phyloP scores from a whole-genome alignment of 2,113 vertebrate species.

The Hemibagrus wyckioides region DNA sequence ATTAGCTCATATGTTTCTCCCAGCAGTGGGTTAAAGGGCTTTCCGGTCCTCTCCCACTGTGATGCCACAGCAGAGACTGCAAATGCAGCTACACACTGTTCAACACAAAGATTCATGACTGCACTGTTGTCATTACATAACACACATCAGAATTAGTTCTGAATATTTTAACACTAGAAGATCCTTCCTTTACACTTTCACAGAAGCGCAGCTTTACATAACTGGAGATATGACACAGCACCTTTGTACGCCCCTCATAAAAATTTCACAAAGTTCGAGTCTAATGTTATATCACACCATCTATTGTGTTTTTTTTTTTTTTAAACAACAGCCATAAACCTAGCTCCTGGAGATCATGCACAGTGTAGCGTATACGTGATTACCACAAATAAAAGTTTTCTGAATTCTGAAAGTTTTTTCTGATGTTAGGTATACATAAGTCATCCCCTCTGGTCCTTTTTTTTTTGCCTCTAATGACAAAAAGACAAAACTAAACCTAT shows the following conservation, averaged over 20 bases:
- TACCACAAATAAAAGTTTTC: neutral
- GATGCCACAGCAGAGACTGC: slow-evolving; percentile 97
- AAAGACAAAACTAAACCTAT: neutral
- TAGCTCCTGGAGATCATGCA: neutral
- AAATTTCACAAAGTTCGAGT: slow-evolving; percentile 16
- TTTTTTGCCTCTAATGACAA: neutral
- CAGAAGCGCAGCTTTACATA: neutral
- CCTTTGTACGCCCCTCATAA: slow-evolving; percentile 10
- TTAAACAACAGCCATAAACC: neutral
- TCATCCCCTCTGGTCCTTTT: neutral
- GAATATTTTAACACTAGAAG: slow-evolving; percentile 22
- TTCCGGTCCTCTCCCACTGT: slow-evolving; percentile 97
- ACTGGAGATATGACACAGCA: neutral
- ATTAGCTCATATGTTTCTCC: slow-evolving; percentile 95
- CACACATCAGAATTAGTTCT: neutral
- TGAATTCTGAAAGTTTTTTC: no score
- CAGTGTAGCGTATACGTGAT: neutral
- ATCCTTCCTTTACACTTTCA: neutral
- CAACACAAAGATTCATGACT: slow-evolving; percentile 18
- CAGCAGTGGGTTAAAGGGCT: slow-evolving; percentile 95
- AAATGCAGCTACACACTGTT: slow-evolving; percentile 92
- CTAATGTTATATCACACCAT: slow-evolving; percentile 24
- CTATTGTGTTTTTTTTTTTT: neutral
- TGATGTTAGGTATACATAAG: neutral
- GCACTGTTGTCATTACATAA: neutral